These are phyloP conservation scores for Ochropacha duplaris DNA, from an alignment of 2,888 invertebrate genomes.

Conservation along the genomic window DNA sequence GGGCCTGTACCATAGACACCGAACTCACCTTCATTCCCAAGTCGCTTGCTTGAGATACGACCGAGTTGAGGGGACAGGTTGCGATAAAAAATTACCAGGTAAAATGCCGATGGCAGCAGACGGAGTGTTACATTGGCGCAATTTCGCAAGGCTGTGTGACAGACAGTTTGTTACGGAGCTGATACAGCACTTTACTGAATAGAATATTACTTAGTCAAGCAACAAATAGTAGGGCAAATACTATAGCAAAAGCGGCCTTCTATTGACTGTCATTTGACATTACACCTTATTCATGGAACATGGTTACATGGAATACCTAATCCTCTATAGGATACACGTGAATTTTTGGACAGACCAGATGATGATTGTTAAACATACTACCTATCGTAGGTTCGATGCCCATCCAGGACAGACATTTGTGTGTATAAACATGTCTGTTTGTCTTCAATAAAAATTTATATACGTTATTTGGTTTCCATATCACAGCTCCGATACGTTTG, in stretches of 20 bases:
- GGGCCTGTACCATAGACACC: slow-evolving; percentile 29
- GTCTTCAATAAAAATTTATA: too few relatives aligned
- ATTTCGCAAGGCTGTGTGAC: background rate
- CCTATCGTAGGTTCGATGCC: too few relatives aligned
- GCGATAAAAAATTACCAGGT: background rate
- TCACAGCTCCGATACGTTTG: too few relatives aligned
- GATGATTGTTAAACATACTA: too few relatives aligned
- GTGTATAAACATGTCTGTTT: too few relatives aligned
- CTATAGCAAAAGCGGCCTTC: background rate
- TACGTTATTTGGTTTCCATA: too few relatives aligned
- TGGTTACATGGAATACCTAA: too few relatives aligned
- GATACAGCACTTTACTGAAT: background rate
- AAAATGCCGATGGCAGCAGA: background rate
- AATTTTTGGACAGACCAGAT: too few relatives aligned
- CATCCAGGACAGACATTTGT: too few relatives aligned
- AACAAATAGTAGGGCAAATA: background rate
- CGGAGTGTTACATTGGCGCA: background rate
- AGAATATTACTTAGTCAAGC: too few relatives aligned
- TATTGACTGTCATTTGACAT: background rate
- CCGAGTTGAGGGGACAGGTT: background rate
- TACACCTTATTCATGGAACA: too few relatives aligned
- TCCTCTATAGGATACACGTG: too few relatives aligned
- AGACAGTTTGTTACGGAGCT: background rate
- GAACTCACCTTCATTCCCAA: slow-evolving; percentile 22
- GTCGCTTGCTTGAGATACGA: background rate